These are phyloP conservation scores for Genyomyrus donnyi DNA, from an alignment of 2,113 vertebrate genomes.

Conservation along the genomic window DNA sequence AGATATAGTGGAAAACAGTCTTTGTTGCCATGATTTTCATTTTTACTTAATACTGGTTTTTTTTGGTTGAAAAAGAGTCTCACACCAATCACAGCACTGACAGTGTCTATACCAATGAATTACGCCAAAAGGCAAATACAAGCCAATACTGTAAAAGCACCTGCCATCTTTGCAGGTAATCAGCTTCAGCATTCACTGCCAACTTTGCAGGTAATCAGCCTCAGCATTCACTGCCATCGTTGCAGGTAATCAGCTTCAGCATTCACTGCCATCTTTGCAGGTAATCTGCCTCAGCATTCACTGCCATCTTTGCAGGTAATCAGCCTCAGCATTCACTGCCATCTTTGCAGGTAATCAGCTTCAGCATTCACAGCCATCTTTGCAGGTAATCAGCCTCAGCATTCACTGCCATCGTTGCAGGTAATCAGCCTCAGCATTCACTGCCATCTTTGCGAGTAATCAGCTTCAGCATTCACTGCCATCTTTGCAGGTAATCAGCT, in stretches of 20 bases:
- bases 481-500: no score
- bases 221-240: not conserved
- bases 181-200: not conserved
- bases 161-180: constrained; percentile 5
- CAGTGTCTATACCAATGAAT: constrained; percentile 3
- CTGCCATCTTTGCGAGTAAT: no score
- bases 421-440: no score
- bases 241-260: constrained; percentile 1
- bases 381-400: no score
- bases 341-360: no score
- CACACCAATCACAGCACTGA: not conserved
- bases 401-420: no score
- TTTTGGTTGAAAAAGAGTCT: no score
- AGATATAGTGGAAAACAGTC: not conserved
- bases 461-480: no score
- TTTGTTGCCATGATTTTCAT: not conserved
- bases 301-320: constrained; percentile 15
- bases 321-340: not conserved
- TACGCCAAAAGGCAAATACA: not conserved
- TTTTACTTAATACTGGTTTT: not conserved
- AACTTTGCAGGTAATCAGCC: constrained; percentile 13
- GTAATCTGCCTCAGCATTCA: not conserved
- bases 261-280: constrained; percentile 4
- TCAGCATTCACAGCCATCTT: no score
- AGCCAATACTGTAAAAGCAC: not conserved